These are phyloP conservation scores for Poeciliopsis presidionis DNA, from an alignment of 2,797 vertebrate species.

Conservation along the genomic window DNA sequence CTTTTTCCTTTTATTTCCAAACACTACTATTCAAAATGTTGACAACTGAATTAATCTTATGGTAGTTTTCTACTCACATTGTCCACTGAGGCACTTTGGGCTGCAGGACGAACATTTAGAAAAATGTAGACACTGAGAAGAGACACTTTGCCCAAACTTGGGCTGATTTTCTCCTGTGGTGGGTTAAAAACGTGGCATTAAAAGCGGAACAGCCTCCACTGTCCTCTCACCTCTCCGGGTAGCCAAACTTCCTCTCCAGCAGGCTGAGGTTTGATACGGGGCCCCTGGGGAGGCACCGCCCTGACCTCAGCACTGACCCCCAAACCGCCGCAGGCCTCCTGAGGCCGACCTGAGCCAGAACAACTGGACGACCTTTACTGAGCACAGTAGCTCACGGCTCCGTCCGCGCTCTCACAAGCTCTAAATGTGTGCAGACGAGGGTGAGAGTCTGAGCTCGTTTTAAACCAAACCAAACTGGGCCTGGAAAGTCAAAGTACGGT, in stretches of 20 bases:
- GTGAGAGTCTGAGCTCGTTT: constrained; percentile 43
- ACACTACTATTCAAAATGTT: background rate
- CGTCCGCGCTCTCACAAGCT: constrained; percentile 40
- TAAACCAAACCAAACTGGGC: too few relatives aligned
- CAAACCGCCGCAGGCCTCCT: constrained; percentile 53
- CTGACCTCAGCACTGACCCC: constrained; percentile 66
- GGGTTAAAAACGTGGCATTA: constrained; percentile 30
- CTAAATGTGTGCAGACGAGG: constrained; percentile 8
- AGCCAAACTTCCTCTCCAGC: constrained; percentile 29
- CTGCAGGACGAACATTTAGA: background rate
- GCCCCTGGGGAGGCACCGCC: constrained; percentile 53
- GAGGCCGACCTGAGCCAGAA: constrained; percentile 39
- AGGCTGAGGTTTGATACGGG: constrained; percentile 62
- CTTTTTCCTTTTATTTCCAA: background rate
- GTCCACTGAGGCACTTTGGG: background rate
- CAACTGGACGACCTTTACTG: constrained; percentile 62
- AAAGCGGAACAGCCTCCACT: constrained; percentile 24
- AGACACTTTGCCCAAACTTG: background rate
- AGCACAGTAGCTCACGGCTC: constrained; percentile 42
- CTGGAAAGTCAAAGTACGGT: too few relatives aligned
- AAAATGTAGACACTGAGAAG: background rate
- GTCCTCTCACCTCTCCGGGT: constrained; percentile 30
- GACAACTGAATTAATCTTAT: background rate
- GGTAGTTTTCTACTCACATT: background rate
- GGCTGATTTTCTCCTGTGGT: constrained; percentile 17